phyloP scores from a whole-genome alignment of 2,113 vertebrate genomes.

The Cheilinus undulatus region DNA sequence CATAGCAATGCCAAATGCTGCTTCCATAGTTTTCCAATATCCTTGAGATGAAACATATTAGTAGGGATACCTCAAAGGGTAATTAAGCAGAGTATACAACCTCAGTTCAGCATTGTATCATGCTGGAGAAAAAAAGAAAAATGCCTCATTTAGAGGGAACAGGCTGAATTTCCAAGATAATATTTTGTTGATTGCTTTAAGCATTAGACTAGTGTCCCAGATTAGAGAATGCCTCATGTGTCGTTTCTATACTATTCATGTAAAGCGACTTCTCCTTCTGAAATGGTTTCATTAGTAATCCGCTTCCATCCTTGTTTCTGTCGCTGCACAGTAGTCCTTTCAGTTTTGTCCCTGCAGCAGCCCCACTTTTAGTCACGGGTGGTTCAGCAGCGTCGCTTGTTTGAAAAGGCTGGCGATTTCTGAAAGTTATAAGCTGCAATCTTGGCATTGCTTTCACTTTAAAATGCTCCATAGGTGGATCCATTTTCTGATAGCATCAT shows the following conservation, averaged over 20 bases:
- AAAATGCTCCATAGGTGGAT: constrained; percentile 62
- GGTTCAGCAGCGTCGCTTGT: constrained; percentile 65
- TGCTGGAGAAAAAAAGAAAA: constrained; percentile 12
- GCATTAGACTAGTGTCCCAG: constrained; percentile 15
- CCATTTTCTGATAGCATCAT: constrained; percentile 74
- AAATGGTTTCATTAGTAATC: constrained; percentile 82
- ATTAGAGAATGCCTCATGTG: constrained; percentile 31
- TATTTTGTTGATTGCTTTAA: constrained; percentile 35
- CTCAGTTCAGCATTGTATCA: constrained; percentile 15
- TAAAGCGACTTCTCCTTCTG: constrained; percentile 59
- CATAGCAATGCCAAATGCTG: constrained; percentile 64
- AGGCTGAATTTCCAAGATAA: constrained; percentile 34
- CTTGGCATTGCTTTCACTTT: constrained; percentile 67
- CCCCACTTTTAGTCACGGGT: constrained; percentile 74
- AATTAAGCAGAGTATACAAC: constrained; percentile 36
- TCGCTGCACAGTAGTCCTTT: constrained; percentile 80
- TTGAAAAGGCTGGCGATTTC: constrained; percentile 69
- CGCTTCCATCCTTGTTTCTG: constrained; percentile 77
- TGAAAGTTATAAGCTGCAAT: constrained; percentile 71
- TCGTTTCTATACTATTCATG: constrained; percentile 49
- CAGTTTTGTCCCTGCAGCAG: constrained; percentile 72
- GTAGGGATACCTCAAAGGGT: constrained; percentile 16
- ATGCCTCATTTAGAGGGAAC: constrained; percentile 8
- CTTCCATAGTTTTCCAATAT: constrained; percentile 52
- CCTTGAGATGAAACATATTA: constrained; percentile 36